Conservation (phyloP, 2,113 vertebrate genomes). For the Stomatorhinus ivindoensis region DNA sequence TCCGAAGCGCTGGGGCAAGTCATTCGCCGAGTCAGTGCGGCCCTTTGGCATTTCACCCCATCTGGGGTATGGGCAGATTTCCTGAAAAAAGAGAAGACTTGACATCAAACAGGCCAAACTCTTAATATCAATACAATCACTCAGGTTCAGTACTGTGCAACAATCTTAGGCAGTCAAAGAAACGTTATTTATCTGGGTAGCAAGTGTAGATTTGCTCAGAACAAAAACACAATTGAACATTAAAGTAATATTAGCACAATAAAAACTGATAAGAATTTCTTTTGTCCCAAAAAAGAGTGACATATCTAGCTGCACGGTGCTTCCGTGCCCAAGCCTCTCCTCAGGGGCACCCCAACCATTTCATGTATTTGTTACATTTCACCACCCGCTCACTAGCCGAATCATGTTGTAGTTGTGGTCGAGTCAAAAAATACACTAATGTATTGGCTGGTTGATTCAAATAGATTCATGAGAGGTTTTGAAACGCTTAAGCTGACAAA, state of each 20-base stretch:
- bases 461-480: neutral
- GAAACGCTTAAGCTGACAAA: neutral
- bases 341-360: neutral
- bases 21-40: slow-evolving; percentile 61
- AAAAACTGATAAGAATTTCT: neutral
- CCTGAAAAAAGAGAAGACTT: slow-evolving; percentile 36
- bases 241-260: neutral
- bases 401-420: neutral
- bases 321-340: neutral
- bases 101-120: neutral
- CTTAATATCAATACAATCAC: neutral
- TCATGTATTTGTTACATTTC: neutral
- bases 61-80: slow-evolving; percentile 51
- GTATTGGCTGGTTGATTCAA: neutral
- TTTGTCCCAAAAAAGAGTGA: neutral
- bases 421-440: neutral
- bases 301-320: neutral
- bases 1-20: slow-evolving; percentile 82
- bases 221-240: neutral
- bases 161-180: neutral
- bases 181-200: neutral
- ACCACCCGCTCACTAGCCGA: neutral
- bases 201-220: neutral
- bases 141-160: neutral
- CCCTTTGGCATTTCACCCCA: slow-evolving; percentile 49